Evolutionary conservation across 2,797 vertebrate genomes (phyloP), one percentile per base, ranked within the genome.

Genomic region (Poeciliopsis infans): DNA sequence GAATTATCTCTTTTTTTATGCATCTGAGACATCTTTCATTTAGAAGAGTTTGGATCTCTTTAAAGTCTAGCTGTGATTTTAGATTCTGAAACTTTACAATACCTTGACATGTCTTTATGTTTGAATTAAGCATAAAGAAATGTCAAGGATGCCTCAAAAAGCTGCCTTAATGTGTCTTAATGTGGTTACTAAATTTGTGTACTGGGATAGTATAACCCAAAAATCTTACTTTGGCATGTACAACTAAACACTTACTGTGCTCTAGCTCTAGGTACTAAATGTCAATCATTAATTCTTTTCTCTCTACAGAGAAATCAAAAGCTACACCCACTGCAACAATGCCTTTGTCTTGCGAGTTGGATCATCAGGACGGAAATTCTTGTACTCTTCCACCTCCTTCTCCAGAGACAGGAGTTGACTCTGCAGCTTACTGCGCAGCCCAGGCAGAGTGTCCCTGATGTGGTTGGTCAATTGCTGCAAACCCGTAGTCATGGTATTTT

Each of bases 321-420:
- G 10, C 53, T 70, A 7, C 47, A 96, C 98, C 84, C 90, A 99
- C 98, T 99, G 98, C 46, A 99, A 90, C 87, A 99, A 84, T 12
- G 98, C 98, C 95, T 99, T 99, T 92, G 98, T 99, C 92, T 99
- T 99, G 46, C 98, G 92, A 0, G 98, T 98, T n/a, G 98, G 98
- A 74, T 99, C 98, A 0, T 99, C 98, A 0, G 98, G 98, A 1
- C 97, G 95, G 94, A 97, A 99, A 91, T 99, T 99, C 94, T 99
- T 99, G 82, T 96, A 99, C 77, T 99, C 97, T 80, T 99, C 98
- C n/a, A 99, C 98, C 87, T 99, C 98, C 91, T 99, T 99, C 88
- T 99, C 98, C 89, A 99, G 93, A 5, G 97, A 98, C 0, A 99
- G 96, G 57, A 99, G 95, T 92, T 99, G 98, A 86, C 97, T 98